Evolutionary conservation across 2,797 vertebrate species (phyloP).

Genomic region (Fringilla coelebs): DNA sequence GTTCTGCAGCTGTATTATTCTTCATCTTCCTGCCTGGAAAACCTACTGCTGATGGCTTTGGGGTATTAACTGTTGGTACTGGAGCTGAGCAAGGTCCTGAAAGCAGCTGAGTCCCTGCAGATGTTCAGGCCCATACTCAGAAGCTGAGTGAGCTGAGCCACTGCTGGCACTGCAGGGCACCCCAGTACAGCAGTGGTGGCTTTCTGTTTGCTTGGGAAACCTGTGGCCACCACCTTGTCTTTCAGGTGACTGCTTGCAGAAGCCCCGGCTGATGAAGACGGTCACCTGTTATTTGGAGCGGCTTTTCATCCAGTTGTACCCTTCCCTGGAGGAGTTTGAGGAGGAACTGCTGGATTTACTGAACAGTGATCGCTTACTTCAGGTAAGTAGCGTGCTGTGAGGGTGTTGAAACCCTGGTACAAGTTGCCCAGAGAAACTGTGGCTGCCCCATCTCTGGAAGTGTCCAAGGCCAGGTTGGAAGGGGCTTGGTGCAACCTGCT

Average conservation of each 20-base stretch:
- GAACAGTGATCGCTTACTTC: constrained; percentile 79
- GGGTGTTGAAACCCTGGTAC: neutral
- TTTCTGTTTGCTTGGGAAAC: neutral
- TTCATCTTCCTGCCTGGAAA: neutral
- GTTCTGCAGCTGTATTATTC: neutral
- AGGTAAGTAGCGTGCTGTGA: constrained; percentile 72
- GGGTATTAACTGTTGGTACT: neutral
- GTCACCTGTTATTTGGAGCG: constrained; percentile 79
- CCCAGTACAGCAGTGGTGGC: neutral
- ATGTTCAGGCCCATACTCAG: rapidly evolving
- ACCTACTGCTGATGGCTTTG: neutral
- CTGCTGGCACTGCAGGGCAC: neutral
- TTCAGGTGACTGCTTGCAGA: constrained; percentile 83
- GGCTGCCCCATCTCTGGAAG: neutral
- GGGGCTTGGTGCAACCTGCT: neutral
- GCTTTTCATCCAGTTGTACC: constrained; percentile 82
- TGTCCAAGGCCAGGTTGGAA: neutral
- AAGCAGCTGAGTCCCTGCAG: neutral
- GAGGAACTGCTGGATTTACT: constrained; percentile 85
- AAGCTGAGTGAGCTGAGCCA: neutral
- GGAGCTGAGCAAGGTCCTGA: neutral
- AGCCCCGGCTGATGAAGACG: constrained; percentile 81
- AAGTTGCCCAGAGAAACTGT: neutral
- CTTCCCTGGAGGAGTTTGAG: constrained; percentile 90
- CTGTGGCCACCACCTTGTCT: neutral